These are phyloP conservation scores for Mamestra brassicae DNA, from an alignment of 2,888 invertebrate species.

Conservation along the genomic window DNA sequence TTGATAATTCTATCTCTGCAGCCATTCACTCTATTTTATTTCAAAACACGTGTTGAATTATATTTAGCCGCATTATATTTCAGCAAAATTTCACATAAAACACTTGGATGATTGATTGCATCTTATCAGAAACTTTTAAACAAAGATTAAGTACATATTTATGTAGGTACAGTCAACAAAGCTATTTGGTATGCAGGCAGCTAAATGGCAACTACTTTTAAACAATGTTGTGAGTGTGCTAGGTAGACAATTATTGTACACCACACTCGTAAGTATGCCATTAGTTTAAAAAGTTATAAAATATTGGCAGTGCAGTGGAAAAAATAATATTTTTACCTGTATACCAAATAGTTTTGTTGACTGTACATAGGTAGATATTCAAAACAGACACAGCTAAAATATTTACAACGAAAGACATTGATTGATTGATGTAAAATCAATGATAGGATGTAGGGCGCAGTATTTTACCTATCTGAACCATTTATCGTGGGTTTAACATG, in stretches of 20 bases:
- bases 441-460: constrained; percentile 50
- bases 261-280: too few species aligned
- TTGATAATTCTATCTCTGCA: not conserved
- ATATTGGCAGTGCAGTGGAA: too few species aligned
- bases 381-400: constrained; percentile 33
- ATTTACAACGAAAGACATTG: constrained; percentile 52
- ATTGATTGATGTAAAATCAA: constrained; percentile 63
- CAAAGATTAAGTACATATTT: constrained; percentile 66
- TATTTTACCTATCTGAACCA: constrained; percentile 24
- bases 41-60: not conserved
- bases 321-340: too few species aligned
- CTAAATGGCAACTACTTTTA: too few species aligned
- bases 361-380: not conserved
- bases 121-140: constrained; percentile 67
- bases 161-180: not conserved
- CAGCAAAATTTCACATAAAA: constrained; percentile 42
- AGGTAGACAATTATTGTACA: too few species aligned
- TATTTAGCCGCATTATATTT: not conserved
- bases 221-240: too few species aligned
- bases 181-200: too few species aligned
- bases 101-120: constrained; percentile 68
- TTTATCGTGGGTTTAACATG: constrained; percentile 16
- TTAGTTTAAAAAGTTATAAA: too few species aligned
- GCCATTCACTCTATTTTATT: not conserved
- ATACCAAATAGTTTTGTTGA: too few species aligned